Evolutionary conservation across 2,113 vertebrate genomes (phyloP).

Genomic region (Tyto alba): DNA sequence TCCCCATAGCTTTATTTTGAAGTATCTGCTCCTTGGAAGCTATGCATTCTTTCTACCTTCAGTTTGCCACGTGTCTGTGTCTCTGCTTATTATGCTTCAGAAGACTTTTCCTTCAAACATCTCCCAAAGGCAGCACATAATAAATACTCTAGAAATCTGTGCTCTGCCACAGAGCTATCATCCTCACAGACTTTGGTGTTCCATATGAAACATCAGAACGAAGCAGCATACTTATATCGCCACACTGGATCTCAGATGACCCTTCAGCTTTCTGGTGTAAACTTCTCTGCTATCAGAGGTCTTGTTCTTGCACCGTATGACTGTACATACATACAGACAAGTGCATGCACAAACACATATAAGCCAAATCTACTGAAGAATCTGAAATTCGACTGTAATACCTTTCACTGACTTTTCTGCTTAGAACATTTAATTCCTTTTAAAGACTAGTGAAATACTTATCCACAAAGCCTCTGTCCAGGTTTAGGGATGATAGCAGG

Average conservation of each 20-base stretch:
- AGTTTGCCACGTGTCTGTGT: accelerated
- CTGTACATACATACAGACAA: accelerated
- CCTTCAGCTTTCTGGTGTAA: not conserved
- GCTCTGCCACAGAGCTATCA: not conserved
- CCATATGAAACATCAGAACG: not conserved
- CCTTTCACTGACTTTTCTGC: not conserved
- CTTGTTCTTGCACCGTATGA: not conserved
- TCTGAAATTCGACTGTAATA: not conserved
- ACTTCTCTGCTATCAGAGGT: not conserved
- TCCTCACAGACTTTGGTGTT: not conserved
- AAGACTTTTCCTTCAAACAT: not conserved
- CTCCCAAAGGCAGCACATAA: not conserved
- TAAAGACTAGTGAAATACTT: not conserved
- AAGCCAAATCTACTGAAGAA: not conserved
- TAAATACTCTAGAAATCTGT: not conserved
- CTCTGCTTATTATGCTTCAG: not conserved
- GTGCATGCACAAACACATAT: not conserved
- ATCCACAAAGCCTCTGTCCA: not conserved
- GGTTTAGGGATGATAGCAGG: not conserved
- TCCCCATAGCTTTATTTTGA: not conserved
- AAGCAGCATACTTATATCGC: not conserved
- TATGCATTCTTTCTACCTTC: not conserved
- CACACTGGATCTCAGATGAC: not conserved
- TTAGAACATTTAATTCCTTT: not conserved
- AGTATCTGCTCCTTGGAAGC: too few relatives aligned